phyloP scores from a whole-genome alignment of 2,888 invertebrate species.

The Osedax frankpressi region DNA sequence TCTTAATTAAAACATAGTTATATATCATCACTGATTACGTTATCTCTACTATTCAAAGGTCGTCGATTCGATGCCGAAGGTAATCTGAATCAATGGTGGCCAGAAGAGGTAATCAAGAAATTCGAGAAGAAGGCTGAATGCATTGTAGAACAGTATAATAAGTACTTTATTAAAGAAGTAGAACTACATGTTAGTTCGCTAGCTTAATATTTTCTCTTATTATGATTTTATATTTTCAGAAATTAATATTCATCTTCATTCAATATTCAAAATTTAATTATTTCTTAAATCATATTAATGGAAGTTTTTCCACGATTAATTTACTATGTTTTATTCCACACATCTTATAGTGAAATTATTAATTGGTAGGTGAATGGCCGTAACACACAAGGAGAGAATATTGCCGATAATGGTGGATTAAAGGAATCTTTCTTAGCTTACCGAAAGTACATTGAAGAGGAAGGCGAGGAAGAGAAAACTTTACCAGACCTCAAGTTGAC shows the following conservation, averaged over 20 bases:
- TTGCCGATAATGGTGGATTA: slow-evolving; percentile 83
- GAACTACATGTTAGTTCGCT: slow-evolving; percentile 31
- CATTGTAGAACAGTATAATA: slow-evolving; percentile 73
- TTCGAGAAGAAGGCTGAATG: slow-evolving; percentile 80
- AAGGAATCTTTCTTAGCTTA: slow-evolving; percentile 51
- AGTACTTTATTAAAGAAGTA: slow-evolving; percentile 52
- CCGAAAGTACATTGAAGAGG: slow-evolving; percentile 30
- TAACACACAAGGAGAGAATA: slow-evolving; percentile 82
- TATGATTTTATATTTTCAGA: too few relatives aligned
- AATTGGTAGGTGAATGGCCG: slow-evolving; percentile 63
- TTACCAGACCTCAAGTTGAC: slow-evolving; percentile 49
- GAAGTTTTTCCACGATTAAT: too few relatives aligned
- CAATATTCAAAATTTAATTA: too few relatives aligned
- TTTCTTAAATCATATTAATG: too few relatives aligned
- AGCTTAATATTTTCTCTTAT: too few relatives aligned
- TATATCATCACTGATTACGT: too few relatives aligned
- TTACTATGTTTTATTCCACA: too few relatives aligned
- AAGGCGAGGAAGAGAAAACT: slow-evolving; percentile 52
- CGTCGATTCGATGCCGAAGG: slow-evolving; percentile 87
- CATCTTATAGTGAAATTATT: too few relatives aligned
- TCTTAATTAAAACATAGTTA: too few relatives aligned
- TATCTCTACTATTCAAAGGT: slow-evolving; percentile 51
- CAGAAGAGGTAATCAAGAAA: slow-evolving; percentile 69
- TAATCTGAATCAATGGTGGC: slow-evolving; percentile 95
- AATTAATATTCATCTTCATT: too few relatives aligned